Base-by-base conservation (phyloP, 2,888 invertebrate species). In the Erebia palarica region DNA sequence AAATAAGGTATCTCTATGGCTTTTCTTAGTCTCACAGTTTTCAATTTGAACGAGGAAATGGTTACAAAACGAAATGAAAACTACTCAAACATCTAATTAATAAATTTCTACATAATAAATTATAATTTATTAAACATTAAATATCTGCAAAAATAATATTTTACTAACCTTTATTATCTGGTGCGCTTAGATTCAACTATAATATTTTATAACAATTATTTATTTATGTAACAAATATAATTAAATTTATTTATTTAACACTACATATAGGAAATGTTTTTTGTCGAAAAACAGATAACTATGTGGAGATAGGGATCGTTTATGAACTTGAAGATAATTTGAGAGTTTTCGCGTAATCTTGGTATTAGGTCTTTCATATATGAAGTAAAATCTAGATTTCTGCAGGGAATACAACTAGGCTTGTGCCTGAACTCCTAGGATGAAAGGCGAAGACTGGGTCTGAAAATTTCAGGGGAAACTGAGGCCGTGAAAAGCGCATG, bases 201-300 rank as follows among this genome's bases (percentile, higher is more conserved):
- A 49, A 21, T 63, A 63, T 49, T 49, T 63, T 21, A 49, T 63
- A 63, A 63, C 47, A 21, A 14, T 58, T 58, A 58, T 58, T 13
- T 27, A 27, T 58, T 27, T 65, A 61, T 18, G 53, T 18, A 49
- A n/a, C n/a, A 21, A 64, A 49, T 49, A 42, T 1, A 59, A 53
- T 61, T 66, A 21, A 18, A 63, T 53, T 65, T 44, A 64, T 73
- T 75, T 70, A 75, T 69, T 74, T 53, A 79, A 69, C 89, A 91
- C 92, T 92, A 92, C 79, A 90, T 93, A 74, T 92, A 92, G 1
- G 91, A 89, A 74, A 93, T 92, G 80, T 92, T 92, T 85, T 93
- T 92, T 0, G 92, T 92, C 36, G 92, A 92, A 75, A 93, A 91
- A 81, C 88, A 84, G 70, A 92, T 92, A 9, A 91, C 76, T 79